Percentiles rank a stretch among this genome's conserved stretches.
Conservation (phyloP, 2,113 vertebrate genomes). For the Plestiodon gilberti region DNA sequence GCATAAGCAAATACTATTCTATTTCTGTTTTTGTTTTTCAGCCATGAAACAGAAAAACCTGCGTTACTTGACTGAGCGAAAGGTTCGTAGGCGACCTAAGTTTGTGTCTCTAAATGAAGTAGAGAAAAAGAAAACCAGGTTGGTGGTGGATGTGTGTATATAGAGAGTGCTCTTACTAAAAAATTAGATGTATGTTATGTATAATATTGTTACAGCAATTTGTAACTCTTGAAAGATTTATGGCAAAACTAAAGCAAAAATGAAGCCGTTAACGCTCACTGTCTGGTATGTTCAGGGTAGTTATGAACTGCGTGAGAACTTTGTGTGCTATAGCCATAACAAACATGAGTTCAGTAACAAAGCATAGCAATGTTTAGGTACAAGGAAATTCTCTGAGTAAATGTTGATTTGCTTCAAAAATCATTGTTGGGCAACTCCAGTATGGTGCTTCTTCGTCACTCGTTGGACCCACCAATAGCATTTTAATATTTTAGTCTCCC, state of each 20-base stretch:
- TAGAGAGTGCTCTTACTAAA: neutral
- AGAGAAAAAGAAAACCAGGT: constrained; percentile 66
- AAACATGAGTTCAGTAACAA: neutral
- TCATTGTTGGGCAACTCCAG: neutral
- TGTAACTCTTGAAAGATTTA: neutral
- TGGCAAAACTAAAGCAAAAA: neutral
- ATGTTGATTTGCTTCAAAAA: neutral
- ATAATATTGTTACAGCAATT: neutral
- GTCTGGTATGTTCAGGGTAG: neutral
- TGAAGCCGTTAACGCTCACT: neutral
- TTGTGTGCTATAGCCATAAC: neutral
- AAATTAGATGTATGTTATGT: neutral
- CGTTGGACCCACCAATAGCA: neutral
- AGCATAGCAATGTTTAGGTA: neutral
- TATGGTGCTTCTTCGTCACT: neutral
- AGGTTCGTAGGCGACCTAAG: constrained; percentile 80
- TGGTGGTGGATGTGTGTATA: neutral
- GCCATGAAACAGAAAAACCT: constrained; percentile 85
- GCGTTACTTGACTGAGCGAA: constrained; percentile 72
- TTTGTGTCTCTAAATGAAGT: constrained; percentile 80
- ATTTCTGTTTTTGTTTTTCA: constrained; percentile 35
- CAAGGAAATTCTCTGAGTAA: neutral
- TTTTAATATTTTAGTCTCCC: neutral
- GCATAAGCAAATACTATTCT: neutral
- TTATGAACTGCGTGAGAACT: neutral